These are phyloP conservation scores for Drosophila sordidapex DNA, from an alignment of 2,888 invertebrate species.

Conservation along the genomic window DNA sequence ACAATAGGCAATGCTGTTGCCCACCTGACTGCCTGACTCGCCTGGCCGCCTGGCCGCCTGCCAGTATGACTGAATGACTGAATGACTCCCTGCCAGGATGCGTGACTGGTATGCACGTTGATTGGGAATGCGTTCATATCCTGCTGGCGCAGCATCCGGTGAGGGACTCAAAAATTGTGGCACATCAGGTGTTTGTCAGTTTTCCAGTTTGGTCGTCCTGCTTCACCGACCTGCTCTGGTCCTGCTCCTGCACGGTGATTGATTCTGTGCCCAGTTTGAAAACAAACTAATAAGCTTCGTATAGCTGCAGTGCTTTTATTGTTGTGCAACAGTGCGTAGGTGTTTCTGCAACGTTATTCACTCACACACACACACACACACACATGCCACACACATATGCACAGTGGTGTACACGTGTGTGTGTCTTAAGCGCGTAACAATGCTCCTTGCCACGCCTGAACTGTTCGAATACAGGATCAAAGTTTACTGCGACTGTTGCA, in stretches of 20 bases:
- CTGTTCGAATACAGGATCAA: conserved; percentile 64
- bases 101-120: conserved; percentile 6
- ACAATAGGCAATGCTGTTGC: conserved; percentile 14
- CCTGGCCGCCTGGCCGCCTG: neutral
- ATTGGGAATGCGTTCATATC: conserved; percentile 67
- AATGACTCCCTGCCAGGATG: conserved; percentile 7
- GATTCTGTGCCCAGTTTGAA: conserved; percentile 65
- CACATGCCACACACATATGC: neutral
- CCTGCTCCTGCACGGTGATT: conserved; percentile 48
- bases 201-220: conserved; percentile 13
- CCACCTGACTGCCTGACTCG: neutral
- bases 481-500: conserved; percentile 25
- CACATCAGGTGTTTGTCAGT: conserved; percentile 49
- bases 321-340: conserved; percentile 73
- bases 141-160: conserved; percentile 65
- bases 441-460: conserved; percentile 66
- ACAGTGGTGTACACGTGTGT: conserved; percentile 1
- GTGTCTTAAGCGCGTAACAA: conserved; percentile 69
- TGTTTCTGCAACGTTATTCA: conserved; percentile 52
- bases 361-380: conserved; percentile 9
- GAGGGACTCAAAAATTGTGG: conserved; percentile 32
- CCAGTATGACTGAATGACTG: neutral
- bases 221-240: no score
- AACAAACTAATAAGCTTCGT: conserved; percentile 73
- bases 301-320: conserved; percentile 51